Evolutionary conservation across 2,113 vertebrate species (phyloP), one percentile per base, ranked within the genome.

Genomic region (Galemys pyrenaicus): DNA sequence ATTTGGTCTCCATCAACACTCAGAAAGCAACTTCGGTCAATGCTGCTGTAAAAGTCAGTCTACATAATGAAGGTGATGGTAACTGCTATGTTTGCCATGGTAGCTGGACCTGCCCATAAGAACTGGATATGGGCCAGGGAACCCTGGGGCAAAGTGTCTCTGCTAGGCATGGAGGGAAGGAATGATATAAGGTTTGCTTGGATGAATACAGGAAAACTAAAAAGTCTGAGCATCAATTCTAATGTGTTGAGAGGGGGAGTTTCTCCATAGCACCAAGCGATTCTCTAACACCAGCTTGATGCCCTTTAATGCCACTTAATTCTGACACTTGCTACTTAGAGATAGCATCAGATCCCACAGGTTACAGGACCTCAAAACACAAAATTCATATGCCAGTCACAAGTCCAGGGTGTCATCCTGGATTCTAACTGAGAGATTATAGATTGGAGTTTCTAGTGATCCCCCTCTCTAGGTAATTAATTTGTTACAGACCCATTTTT

Each of bases 1-100:
- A 89, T 94, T 95, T 95, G 95, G 83, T 93, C 92, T 86, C 83
- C 87, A 74, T 96, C 94, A 92, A 17, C 0, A 10, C 37, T 79
- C 85, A 41, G 75, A 94, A 91, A 91, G 93, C 54, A 46, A 17
- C 71, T 78, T 91, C 65, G 89, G 89, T 78, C 89, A 95, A 46
- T 22, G 19, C 60, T 60, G n/a, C 9, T 17, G 19, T 41, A 41
- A n/a, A n/a, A 51, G n/a, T 49, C 56, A 60, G 62, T 60, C 60
- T 62, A 4, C n/a, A 54, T 56, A 54, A 58, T 32, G 26, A 70
- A 8, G 58, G 32, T 30, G 6, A 39, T 19, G 39, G 78, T 28
- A 46, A 73, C 68, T 0, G 32, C 67, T 56, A 79, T 1, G 1
- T 82, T 56, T 92, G 83, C 64, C 16, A 1, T 35, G 68, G 62